Evolutionary conservation across 53 echinoderm and acorn worm species (phyloP).

Genomic region (Apostichopus leukothele): DNA sequence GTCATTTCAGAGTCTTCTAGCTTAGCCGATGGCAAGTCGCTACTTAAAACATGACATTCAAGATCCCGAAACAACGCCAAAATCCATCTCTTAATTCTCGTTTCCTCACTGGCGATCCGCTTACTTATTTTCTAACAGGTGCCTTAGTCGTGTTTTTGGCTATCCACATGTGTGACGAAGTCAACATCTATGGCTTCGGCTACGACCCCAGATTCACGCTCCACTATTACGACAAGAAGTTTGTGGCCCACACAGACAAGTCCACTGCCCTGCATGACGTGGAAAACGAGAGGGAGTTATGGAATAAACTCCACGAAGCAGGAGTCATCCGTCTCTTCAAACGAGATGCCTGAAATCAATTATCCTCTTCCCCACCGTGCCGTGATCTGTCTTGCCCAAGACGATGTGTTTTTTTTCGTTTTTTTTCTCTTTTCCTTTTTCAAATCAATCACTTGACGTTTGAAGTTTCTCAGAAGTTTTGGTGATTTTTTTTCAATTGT

Average conservation of each 20-base stretch:
- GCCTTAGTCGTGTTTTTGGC: conserved; percentile 81
- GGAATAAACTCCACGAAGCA: conserved; percentile 86
- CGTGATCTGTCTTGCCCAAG: neutral
- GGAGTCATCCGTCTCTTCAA: conserved; percentile 84
- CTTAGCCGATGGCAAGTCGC: too few relatives aligned
- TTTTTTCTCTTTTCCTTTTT: too few relatives aligned
- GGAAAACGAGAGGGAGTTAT: conserved; percentile 79
- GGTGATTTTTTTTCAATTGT: too few relatives aligned
- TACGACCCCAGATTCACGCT: conserved; percentile 81
- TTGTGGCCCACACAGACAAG: conserved; percentile 62
- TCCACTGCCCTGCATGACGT: conserved; percentile 81
- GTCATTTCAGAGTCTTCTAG: too few relatives aligned
- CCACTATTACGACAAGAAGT: conserved; percentile 86
- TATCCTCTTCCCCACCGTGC: neutral
- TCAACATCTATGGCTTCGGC: conserved; percentile 90
- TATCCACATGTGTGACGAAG: conserved; percentile 89
- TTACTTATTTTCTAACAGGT: conserved; percentile 51
- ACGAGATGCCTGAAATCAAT: conserved; percentile 51
- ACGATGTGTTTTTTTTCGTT: neutral
- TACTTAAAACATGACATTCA: too few relatives aligned
- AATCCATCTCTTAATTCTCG: neutral
- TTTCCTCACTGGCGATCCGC: too few relatives aligned
- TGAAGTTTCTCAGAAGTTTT: too few relatives aligned
- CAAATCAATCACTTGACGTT: too few relatives aligned
- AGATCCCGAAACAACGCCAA: too few relatives aligned